Conservation (phyloP, 2,113 vertebrate genomes). For the Leucoraja erinaceus region DNA sequence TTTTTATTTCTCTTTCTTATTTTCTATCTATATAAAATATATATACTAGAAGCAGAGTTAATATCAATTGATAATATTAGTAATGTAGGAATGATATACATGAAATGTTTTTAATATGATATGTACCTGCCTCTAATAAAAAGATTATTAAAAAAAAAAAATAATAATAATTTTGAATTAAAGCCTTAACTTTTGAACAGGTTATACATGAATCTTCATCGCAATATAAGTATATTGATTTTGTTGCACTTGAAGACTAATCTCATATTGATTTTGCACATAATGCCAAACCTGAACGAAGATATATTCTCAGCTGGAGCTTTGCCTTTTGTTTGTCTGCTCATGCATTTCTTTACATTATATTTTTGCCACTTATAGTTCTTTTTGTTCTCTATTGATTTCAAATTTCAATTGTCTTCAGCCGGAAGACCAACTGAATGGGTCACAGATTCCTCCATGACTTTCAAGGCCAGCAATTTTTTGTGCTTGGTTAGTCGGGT, state of each 20-base stretch:
- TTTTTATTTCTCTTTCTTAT: no score
- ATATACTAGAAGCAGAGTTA: no score
- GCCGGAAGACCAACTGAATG: not conserved
- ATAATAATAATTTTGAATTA: not conserved
- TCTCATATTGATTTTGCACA: not conserved
- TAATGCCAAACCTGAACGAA: not conserved
- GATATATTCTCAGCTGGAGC: not conserved
- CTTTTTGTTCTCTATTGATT: not conserved
- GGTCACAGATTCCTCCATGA: conserved; percentile 2
- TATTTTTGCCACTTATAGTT: not conserved
- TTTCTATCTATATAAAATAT: no score
- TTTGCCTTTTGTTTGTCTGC: not conserved
- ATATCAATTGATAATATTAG: no score
- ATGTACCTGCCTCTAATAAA: no score
- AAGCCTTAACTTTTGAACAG: not conserved
- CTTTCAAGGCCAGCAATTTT: not conserved
- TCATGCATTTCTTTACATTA: not conserved
- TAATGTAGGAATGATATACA: no score
- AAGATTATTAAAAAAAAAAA: no score
- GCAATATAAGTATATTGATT: not conserved
- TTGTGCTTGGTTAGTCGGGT: conserved; percentile 3
- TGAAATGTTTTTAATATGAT: no score
- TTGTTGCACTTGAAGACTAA: not conserved
- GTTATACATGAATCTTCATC: not conserved
- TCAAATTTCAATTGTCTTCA: not conserved